Conservation (phyloP, 2,888 invertebrate genomes). For the Vesta saturnalis region DNA sequence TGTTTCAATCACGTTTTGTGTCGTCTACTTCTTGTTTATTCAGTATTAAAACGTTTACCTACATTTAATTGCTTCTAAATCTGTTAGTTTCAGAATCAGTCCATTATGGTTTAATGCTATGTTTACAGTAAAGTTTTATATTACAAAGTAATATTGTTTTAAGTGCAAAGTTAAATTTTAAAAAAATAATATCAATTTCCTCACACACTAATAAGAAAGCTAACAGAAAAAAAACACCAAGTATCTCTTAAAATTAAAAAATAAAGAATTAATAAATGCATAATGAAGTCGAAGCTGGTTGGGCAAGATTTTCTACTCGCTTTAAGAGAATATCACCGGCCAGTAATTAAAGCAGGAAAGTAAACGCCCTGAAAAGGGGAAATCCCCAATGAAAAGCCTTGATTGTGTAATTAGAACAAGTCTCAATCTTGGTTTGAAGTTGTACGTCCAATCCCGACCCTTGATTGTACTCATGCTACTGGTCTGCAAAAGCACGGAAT, state of each 20-base stretch:
- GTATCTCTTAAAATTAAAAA: background rate
- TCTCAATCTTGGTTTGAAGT: constrained; percentile 54
- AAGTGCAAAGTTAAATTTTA: constrained; percentile 35
- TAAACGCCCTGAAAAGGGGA: constrained; percentile 53
- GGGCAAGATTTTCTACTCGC: constrained; percentile 23
- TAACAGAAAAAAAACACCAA: background rate
- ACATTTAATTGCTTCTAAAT: constrained; percentile 45
- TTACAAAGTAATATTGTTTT: constrained; percentile 38
- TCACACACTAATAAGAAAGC: background rate
- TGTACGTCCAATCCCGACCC: constrained; percentile 53
- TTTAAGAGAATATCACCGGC: constrained; percentile 43
- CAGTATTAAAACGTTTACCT: constrained; percentile 31
- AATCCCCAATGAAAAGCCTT: constrained; percentile 57
- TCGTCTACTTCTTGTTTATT: constrained; percentile 21
- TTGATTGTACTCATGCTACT: constrained; percentile 55
- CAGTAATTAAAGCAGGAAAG: constrained; percentile 59
- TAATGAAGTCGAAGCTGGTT: constrained; percentile 16
- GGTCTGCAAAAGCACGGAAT: constrained; percentile 47
- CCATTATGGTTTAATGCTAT: constrained; percentile 50
- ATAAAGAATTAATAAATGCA: constrained; percentile 12
- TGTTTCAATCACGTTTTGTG: background rate
- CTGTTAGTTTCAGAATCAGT: constrained; percentile 44
- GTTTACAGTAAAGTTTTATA: constrained; percentile 48
- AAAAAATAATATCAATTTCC: constrained; percentile 22
- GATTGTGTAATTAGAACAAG: constrained; percentile 63